Conservation (phyloP, 2,113 vertebrate species). For the Bungarus multicinctus region DNA sequence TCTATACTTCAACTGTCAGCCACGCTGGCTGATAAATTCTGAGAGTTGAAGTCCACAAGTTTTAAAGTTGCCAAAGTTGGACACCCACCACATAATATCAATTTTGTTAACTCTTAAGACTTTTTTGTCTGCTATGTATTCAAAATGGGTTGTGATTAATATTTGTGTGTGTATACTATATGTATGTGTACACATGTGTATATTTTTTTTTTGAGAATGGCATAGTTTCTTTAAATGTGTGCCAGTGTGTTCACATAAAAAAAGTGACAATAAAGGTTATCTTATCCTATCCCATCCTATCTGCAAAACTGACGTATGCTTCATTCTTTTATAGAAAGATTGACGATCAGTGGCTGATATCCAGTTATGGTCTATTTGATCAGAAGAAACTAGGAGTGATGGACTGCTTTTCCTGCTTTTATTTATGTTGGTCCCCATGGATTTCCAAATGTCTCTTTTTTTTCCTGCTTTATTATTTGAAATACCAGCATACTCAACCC, state of each 20-base stretch:
- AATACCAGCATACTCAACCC: background rate
- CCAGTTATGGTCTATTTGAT: background rate
- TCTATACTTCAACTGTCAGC: background rate
- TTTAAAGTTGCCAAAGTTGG: background rate
- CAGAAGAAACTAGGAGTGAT: no score
- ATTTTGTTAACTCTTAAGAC: background rate
- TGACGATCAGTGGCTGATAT: background rate
- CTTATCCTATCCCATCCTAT: background rate
- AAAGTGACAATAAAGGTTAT: no score
- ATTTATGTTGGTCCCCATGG: background rate
- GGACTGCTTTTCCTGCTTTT: background rate
- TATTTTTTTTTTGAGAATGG: no score
- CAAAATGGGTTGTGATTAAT: background rate
- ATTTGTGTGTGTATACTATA: no score
- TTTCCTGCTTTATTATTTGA: background rate
- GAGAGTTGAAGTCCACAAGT: no score
- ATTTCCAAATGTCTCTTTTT: background rate
- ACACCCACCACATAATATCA: background rate
- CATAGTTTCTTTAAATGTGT: no score
- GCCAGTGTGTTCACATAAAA: no score
- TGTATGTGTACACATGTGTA: no score
- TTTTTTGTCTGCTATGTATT: background rate
- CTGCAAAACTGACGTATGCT: background rate
- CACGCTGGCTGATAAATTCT: no score
- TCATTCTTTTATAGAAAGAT: background rate